These are phyloP conservation scores for Melanaphis sacchari DNA, from an alignment of 1,140 invertebrate species.

Conservation along the genomic window DNA sequence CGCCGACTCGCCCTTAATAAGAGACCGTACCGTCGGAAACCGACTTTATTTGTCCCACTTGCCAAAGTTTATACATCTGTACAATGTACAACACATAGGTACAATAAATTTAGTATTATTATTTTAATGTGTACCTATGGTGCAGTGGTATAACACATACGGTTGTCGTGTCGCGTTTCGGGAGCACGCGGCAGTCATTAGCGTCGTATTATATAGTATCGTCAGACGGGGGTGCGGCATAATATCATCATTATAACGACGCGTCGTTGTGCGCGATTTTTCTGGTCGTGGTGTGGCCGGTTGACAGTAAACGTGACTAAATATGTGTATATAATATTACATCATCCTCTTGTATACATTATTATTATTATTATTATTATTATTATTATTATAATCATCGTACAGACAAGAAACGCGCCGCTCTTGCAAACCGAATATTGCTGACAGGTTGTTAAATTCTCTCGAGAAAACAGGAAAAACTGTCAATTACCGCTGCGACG, in stretches of 20 bases:
- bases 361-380: not conserved
- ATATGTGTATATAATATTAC: constrained; percentile 35
- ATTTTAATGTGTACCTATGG: too few species aligned
- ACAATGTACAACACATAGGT: too few species aligned
- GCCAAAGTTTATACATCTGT: too few species aligned
- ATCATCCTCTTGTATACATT: not conserved
- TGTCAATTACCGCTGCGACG: constrained; percentile 25
- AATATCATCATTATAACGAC: constrained; percentile 25
- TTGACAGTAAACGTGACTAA: constrained; percentile 53
- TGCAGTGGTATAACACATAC: too few species aligned
- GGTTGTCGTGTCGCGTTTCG: not conserved
- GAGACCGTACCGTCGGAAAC: too few species aligned
- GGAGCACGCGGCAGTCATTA: not conserved
- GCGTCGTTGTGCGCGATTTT: not conserved
- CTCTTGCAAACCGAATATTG: constrained; percentile 15
- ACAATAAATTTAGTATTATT: too few species aligned
- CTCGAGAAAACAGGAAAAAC: constrained; percentile 24
- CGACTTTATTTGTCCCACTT: too few species aligned
- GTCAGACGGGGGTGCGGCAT: not conserved
- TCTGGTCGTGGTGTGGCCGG: constrained; percentile 7
- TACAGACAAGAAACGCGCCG: not conserved
- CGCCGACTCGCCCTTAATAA: too few species aligned
- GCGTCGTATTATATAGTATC: not conserved
- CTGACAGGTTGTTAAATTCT: constrained; percentile 31
- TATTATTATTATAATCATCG: constrained; percentile 15